Evolutionary conservation across 2,797 vertebrate species (phyloP).

Genomic region (Anolis apletophallus): DNA sequence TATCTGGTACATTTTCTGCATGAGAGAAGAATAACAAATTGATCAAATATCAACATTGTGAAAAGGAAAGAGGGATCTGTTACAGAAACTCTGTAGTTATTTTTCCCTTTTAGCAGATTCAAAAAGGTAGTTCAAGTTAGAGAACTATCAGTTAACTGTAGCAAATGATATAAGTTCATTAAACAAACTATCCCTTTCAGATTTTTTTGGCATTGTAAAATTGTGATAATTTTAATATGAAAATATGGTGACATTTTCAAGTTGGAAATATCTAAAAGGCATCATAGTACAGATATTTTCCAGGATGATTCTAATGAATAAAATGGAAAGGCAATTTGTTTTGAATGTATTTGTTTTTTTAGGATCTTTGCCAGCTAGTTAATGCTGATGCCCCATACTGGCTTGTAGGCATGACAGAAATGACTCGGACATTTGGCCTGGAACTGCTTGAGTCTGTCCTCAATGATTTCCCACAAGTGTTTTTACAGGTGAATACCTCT

Average conservation of each 20-base stretch:
- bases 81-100: neutral
- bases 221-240: neutral
- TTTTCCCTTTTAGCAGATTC: neutral
- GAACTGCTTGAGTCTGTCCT: slow-evolving; percentile 97
- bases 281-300: neutral
- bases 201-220: neutral
- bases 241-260: slow-evolving; percentile 4
- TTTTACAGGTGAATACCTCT: slow-evolving; percentile 87
- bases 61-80: neutral
- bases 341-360: slow-evolving; percentile 56
- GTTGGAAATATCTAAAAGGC: slow-evolving; percentile 17
- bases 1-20: too few species aligned
- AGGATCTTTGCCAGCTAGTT: slow-evolving; percentile 98
- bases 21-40: neutral
- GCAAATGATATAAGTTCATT: neutral
- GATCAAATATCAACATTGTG: neutral
- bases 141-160: neutral
- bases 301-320: neutral
- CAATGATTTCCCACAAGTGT: slow-evolving; percentile 96
- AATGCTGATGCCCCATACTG: slow-evolving; percentile 99
- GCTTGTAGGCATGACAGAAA: slow-evolving; percentile 99
- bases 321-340: slow-evolving; percentile 20
- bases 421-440: slow-evolving; percentile 97
- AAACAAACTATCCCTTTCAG: neutral
- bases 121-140: neutral